These are phyloP conservation scores for Notodromas monacha DNA, from an alignment of 2,888 invertebrate genomes.

Conservation along the genomic window DNA sequence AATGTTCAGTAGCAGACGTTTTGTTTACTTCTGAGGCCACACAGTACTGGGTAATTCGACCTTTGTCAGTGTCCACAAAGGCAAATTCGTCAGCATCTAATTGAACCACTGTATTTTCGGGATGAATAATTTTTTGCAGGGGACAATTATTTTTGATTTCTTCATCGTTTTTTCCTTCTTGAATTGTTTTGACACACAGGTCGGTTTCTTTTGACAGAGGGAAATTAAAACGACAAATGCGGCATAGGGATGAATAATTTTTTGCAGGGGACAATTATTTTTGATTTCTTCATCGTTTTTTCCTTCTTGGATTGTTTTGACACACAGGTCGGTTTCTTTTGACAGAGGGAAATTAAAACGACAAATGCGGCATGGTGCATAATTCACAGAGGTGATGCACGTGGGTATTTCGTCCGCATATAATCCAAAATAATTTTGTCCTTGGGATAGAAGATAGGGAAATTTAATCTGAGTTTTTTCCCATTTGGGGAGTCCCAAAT, in stretches of 20 bases:
- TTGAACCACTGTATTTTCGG: conserved; percentile 4
- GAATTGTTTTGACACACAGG: conserved; percentile 4
- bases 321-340: conserved; percentile 4
- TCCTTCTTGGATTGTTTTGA: conserved; percentile 4
- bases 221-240: conserved; percentile 4
- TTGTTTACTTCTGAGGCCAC: conserved; percentile 4
- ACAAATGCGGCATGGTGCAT: conserved; percentile 4
- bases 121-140: conserved; percentile 4
- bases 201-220: conserved; percentile 4
- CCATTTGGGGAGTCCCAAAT: conserved; percentile 4
- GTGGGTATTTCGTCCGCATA: conserved; percentile 4
- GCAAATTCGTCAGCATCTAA: conserved; percentile 4
- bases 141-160: conserved; percentile 4
- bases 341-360: conserved; percentile 4
- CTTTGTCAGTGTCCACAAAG: conserved; percentile 4
- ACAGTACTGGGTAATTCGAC: conserved; percentile 4
- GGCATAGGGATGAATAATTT: conserved; percentile 2
- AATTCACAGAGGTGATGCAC: conserved; percentile 4
- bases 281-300: conserved; percentile 4
- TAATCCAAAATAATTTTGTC: conserved; percentile 4
- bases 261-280: conserved; percentile 4
- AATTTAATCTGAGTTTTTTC: conserved; percentile 4
- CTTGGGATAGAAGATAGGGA: conserved; percentile 4
- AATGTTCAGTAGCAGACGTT: conserved; percentile 4
- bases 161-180: conserved; percentile 4